Evolutionary conservation across 1,140 invertebrate genomes (phyloP), one percentile per base, ranked within the genome.

Genomic region (Camponotus floridanus): DNA sequence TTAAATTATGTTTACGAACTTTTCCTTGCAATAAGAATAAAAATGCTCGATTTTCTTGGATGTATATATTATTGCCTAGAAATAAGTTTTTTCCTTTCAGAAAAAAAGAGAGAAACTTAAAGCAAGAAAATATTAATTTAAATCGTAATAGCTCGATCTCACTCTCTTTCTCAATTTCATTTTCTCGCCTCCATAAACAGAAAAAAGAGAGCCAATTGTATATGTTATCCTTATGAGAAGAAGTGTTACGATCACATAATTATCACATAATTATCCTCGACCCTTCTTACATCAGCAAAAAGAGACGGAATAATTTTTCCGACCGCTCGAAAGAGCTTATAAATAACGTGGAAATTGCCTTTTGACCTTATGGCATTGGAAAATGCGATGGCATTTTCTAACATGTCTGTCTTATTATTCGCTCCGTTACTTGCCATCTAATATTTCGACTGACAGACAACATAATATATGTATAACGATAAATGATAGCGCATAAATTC

Each of bases 151-250:
- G 33, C 33, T 31, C 39, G 71, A 36, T 74, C n/a, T 59, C 55
- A 55, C 39, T 74, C 59, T 74, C 7, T 59, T 74, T 74, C 33
- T 59, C 55, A 55, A 59, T 74, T 74, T 74, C 7, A 74, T 74
- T 74, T 74, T 74, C 71, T 59, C 33, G 8, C n/a, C 6, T 59
- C 33, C 59, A 7, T 39, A 74, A 74, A 73, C 51, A 15, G 55
- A 59, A 55, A 74, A 39, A 21, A 39, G 39, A 33, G 33, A 13
- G 2, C 9, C 33, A 9, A 9, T 33, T 18, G 71, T 74, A 7
- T 36, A 42, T 13, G n/a, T 74, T 74, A 15, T 6, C 21, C n/a
- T 57, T 39, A 74, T 13, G 18, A n/a, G 21, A 51, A 74, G 33
- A 26, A 51, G 0, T 59, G 33, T 74, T 74, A 74, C 51, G 51